Percentiles rank a stretch among this genome's conserved stretches.
These are phyloP conservation scores for Glaucopsyche alexis DNA, from an alignment of 2,888 invertebrate genomes.

Conservation along the genomic window DNA sequence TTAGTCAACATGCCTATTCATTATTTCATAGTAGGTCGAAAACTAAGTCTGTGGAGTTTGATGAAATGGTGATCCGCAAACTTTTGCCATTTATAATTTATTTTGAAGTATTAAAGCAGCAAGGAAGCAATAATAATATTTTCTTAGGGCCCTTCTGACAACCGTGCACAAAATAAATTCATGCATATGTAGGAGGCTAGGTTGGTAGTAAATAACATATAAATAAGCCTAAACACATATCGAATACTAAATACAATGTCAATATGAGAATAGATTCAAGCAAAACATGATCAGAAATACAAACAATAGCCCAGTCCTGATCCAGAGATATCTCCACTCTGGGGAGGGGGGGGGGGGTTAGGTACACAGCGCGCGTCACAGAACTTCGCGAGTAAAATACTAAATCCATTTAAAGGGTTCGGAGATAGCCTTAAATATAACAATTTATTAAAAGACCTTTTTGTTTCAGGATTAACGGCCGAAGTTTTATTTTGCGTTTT, in stretches of 20 bases:
- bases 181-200: background rate
- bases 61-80: too few relatives aligned
- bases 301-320: background rate
- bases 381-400: constrained; percentile 1
- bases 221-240: constrained; percentile 8
- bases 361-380: background rate
- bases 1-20: too few relatives aligned
- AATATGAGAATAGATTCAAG: background rate
- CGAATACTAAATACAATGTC: constrained; percentile 11
- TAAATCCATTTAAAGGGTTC: constrained; percentile 12
- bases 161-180: background rate
- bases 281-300: constrained; percentile 2
- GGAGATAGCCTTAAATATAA: constrained; percentile 4
- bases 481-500: background rate
- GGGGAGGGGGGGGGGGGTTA: too few relatives aligned
- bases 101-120: background rate
- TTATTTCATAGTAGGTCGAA: too few relatives aligned
- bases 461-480: background rate
- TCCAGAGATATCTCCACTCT: background rate
- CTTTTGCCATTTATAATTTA: too few relatives aligned
- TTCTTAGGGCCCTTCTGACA: background rate
- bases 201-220: background rate
- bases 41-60: too few relatives aligned
- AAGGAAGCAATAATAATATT: background rate
- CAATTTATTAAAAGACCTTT: constrained; percentile 15